Base-by-base conservation (phyloP, 2,888 invertebrate genomes). In the Ochropleura plecta region DNA sequence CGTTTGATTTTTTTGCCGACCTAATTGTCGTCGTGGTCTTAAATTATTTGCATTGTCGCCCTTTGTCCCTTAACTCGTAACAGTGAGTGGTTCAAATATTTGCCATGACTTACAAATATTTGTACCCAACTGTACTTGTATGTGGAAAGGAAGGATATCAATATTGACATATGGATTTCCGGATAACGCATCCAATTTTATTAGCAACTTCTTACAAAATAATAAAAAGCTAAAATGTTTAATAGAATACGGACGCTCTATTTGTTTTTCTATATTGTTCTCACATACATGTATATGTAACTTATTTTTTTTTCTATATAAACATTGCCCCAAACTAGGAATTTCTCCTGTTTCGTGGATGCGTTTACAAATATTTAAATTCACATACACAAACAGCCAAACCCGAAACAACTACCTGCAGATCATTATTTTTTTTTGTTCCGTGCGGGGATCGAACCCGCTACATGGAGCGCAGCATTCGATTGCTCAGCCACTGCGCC, bases 71-170 rank as follows among this genome's bases (percentile, higher is more conserved):
- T 51, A n/a, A 10, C 20, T 6, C 49, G 18, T 20, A 12, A 44
- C 60, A 14, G n/a, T 60, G 55, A 67, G n/a, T 30, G 16, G 30
- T 6, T 68, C 67, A 74, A 79, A 79, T 74, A 78, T 78, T 79
- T 68, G 57, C 12, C 18, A 20, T 44, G 60, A 30, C 49, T 30
- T 49, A 78, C 73, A 78, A 72, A 78, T 79, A 74, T 78, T 79
- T 68, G 67, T 40, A 2, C 0, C 30, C 46, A 68, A 64, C 14
- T 42, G 20, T 55, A 16, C 67, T 18, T 64, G 74, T 44, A 44
- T 40, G 30, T 40, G 53, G 53, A n/a, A 16, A 20, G 14, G 49
- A 18, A 40, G 53, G 20, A 51, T 63, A 48, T 9, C 67, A 74
- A 74, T 79, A 79, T 79, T 68, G 67, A 57, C 12, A 48, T 12